A percentile compares a stretch with the other conserved stretches of the same genome.
Evolutionary conservation across 2,113 vertebrate species (phyloP).

Genomic region (Cyprinus carpio): DNA sequence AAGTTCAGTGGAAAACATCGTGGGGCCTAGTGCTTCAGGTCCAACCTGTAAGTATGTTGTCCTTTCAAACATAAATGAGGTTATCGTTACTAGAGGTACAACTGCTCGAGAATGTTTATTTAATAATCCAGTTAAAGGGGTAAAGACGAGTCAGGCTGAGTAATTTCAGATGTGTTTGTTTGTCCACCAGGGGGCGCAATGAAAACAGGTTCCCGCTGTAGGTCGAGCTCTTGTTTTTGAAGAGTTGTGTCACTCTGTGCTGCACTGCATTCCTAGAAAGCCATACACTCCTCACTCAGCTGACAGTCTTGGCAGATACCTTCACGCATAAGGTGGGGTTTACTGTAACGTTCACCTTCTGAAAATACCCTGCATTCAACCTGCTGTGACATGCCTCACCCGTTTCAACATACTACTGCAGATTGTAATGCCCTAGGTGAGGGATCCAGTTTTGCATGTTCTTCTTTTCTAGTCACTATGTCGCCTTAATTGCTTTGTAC

Average conservation of each 20-base stretch:
- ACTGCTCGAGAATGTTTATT: not conserved
- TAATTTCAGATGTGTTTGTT: not conserved
- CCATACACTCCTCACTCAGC: not conserved
- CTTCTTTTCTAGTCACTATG: not conserved
- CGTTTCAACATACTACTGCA: not conserved
- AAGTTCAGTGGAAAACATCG: not conserved
- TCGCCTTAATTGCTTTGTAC: not conserved
- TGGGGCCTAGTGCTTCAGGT: not conserved
- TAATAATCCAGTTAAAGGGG: not conserved
- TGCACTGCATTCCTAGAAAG: slow-evolving; percentile 19
- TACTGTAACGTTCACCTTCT: not conserved
- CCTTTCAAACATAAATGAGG: not conserved
- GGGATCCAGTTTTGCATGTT: slow-evolving; percentile 12
- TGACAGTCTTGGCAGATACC: not conserved
- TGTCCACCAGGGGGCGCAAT: slow-evolving; percentile 15
- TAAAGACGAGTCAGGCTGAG: not conserved
- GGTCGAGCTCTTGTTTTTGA: not conserved
- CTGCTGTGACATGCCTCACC: slow-evolving; percentile 20
- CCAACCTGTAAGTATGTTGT: not conserved
- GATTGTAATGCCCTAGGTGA: not conserved
- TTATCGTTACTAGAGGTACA: not conserved
- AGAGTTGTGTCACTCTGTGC: not conserved
- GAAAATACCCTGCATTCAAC: not conserved
- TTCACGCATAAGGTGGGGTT: not conserved
- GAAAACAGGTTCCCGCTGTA: not conserved